Conservation (phyloP, 2,888 invertebrate species). For the Drosophila demipolita region DNA sequence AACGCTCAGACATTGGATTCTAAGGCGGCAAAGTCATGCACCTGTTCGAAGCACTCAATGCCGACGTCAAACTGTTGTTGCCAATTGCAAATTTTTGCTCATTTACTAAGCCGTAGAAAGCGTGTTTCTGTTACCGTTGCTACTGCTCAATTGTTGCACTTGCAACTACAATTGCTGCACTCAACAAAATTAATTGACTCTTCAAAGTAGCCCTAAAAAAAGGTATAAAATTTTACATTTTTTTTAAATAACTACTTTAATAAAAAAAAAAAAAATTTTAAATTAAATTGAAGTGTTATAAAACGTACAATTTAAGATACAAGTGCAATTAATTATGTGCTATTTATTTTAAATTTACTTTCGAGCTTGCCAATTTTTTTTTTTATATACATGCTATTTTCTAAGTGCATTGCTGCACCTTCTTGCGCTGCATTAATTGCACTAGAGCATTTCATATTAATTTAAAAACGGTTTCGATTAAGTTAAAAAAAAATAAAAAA, state of each 20-base stretch:
- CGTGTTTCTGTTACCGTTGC: conserved; percentile 8
- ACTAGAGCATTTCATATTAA: conserved; percentile 32
- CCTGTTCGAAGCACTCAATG: conserved; percentile 18
- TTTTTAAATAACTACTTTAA: neutral
- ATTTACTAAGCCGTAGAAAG: conserved; percentile 19
- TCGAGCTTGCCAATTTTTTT: neutral
- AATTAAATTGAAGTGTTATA: neutral
- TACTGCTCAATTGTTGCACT: conserved; percentile 1
- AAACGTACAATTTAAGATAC: neutral
- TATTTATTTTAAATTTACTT: neutral
- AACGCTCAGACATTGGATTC: conserved; percentile 47
- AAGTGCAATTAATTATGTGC: neutral
- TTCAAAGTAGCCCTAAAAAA: neutral
- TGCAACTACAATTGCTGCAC: neutral
- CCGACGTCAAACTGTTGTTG: conserved; percentile 6
- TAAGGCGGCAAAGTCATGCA: conserved; percentile 34
- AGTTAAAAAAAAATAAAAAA: neutral
- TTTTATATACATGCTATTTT: neutral
- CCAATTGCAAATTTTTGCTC: conserved; percentile 13
- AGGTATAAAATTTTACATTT: accelerated
- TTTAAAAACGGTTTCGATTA: conserved; percentile 24
- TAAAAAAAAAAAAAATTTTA: neutral
- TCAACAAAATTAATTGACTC: neutral
- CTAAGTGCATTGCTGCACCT: conserved; percentile 6
- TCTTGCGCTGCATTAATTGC: conserved; percentile 16